Percentiles rank a stretch among this genome's conserved stretches.
Conservation (phyloP, 2,797 vertebrate genomes). For the Periophthalmus magnuspinnatus region DNA sequence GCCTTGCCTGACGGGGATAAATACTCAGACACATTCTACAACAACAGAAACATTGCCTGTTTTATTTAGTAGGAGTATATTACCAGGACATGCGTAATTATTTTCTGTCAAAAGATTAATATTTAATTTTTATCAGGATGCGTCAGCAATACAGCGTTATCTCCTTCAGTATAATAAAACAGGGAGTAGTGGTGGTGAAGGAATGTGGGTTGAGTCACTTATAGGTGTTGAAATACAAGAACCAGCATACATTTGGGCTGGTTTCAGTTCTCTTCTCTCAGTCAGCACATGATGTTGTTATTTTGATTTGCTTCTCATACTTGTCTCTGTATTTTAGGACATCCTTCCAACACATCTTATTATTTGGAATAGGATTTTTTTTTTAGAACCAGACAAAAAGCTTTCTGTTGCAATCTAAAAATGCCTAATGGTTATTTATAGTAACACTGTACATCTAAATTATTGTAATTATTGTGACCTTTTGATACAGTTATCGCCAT, state of each 20-base stretch:
- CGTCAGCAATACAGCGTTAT: neutral
- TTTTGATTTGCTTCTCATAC: neutral
- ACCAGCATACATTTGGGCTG: neutral
- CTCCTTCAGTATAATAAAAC: neutral
- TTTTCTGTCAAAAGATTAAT: neutral
- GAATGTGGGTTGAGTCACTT: slow-evolving; percentile 1
- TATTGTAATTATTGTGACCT: no score
- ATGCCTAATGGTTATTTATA: no score
- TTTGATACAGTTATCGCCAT: no score
- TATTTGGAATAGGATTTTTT: neutral
- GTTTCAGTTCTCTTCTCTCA: slow-evolving; percentile 7
- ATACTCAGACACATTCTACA: no score
- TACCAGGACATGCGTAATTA: neutral
- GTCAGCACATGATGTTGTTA: neutral
- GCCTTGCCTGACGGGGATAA: no score
- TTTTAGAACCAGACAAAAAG: neutral
- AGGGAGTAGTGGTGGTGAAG: neutral
- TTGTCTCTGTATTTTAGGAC: neutral
- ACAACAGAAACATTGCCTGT: neutral
- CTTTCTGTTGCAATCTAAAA: no score
- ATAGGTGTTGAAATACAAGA: neutral
- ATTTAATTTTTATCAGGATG: neutral
- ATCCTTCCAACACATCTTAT: neutral
- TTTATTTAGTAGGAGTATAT: neutral
- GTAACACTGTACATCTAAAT: no score